Conservation (phyloP, 1,140 invertebrate species). For the Trichoplusia ni region DNA sequence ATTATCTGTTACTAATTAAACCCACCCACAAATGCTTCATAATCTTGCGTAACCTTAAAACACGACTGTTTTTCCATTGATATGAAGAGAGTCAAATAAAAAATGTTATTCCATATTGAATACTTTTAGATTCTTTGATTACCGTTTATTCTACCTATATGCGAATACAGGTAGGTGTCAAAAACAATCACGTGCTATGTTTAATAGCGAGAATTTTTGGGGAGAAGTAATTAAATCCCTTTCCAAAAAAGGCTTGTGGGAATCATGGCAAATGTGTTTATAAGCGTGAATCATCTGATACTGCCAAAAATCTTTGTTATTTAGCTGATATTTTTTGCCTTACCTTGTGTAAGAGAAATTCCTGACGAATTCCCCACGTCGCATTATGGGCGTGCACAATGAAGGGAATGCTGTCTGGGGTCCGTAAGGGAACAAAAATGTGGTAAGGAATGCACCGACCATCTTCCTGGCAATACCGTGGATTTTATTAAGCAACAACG, state of each 20-base stretch:
- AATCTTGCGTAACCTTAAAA: not conserved
- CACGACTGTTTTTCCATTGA: not conserved
- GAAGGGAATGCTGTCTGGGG: conserved; percentile 38
- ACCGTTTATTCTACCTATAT: not conserved
- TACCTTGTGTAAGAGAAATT: conserved; percentile 38
- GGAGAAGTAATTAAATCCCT: not conserved
- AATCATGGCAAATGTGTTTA: no score
- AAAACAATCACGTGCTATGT: not conserved
- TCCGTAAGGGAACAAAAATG: conserved; percentile 53
- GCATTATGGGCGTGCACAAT: conserved; percentile 41
- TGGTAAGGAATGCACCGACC: conserved; percentile 51
- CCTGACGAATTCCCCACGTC: conserved; percentile 50
- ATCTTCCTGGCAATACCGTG: conserved; percentile 41
- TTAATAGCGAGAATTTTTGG: not conserved
- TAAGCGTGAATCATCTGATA: no score
- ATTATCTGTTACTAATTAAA: not conserved
- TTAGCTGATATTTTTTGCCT: not conserved
- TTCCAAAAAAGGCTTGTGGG: not conserved
- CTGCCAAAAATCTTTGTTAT: no score
- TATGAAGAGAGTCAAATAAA: no score
- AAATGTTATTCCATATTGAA: no score
- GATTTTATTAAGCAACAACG: conserved; percentile 4
- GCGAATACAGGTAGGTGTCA: not conserved
- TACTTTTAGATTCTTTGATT: not conserved
- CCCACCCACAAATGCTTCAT: not conserved